These are phyloP conservation scores for Axea sp. DNA, from an alignment of 2,888 invertebrate species.

Conservation along the genomic window DNA sequence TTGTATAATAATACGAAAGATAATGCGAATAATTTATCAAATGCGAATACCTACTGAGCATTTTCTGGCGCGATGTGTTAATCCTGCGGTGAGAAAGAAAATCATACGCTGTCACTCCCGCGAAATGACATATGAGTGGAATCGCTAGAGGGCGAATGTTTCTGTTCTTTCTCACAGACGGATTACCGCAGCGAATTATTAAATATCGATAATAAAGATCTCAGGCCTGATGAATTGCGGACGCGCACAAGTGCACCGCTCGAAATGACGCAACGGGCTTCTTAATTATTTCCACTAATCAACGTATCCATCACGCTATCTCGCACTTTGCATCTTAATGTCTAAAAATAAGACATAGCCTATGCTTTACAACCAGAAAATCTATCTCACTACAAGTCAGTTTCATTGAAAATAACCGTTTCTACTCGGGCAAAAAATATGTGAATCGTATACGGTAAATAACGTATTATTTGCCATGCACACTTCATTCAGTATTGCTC, in stretches of 20 bases:
- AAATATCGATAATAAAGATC: constrained; percentile 59
- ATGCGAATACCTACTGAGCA: constrained; percentile 24
- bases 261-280: constrained; percentile 8
- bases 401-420: too few species aligned
- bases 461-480: too few species aligned
- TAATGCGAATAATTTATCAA: constrained; percentile 50
- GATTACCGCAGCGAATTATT: constrained; percentile 56
- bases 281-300: constrained; percentile 44
- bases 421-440: too few species aligned
- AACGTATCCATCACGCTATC: constrained; percentile 34
- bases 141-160: constrained; percentile 52
- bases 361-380: too few species aligned
- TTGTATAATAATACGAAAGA: constrained; percentile 45
- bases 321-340: constrained; percentile 23
- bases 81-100: constrained; percentile 53
- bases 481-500: too few species aligned
- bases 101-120: constrained; percentile 58
- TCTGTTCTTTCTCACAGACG: constrained; percentile 54
- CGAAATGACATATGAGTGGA: constrained; percentile 57
- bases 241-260: constrained; percentile 16
- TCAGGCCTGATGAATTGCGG: constrained; percentile 31
- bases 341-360: constrained; percentile 11
- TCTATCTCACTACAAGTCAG: too few species aligned
- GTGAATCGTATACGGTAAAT: too few species aligned
- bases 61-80: constrained; percentile 47